phyloP scores from a whole-genome alignment of 2,113 vertebrate species.

The Pongo abelii region DNA sequence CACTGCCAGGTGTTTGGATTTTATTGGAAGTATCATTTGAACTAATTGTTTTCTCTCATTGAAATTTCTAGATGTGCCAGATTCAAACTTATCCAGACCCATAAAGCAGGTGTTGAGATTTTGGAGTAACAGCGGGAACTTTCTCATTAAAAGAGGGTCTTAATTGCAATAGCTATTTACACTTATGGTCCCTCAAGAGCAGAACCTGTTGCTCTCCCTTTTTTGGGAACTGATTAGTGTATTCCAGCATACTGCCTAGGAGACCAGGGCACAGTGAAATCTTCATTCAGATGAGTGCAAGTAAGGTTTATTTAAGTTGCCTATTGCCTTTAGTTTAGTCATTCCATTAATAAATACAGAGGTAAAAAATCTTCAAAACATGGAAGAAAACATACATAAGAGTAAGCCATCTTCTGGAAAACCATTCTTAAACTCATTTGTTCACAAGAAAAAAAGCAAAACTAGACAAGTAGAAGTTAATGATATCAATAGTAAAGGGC shows the following conservation, averaged over 20 bases:
- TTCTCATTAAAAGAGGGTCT: neutral
- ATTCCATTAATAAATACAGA: neutral
- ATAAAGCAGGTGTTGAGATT: conserved; percentile 19
- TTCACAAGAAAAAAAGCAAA: neutral
- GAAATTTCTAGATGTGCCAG: conserved; percentile 15
- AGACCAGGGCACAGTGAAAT: neutral
- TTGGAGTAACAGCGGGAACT: neutral
- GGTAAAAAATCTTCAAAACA: neutral
- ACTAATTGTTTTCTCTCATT: conserved; percentile 1
- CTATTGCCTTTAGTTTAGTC: neutral
- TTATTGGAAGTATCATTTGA: conserved; percentile 33
- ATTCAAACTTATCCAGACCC: neutral
- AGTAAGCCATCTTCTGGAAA: neutral
- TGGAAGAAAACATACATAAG: neutral
- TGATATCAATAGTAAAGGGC: neutral
- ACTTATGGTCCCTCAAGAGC: neutral
- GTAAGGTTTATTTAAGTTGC: neutral
- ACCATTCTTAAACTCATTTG: neutral
- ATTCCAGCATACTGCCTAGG: neutral
- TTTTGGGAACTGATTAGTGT: neutral
- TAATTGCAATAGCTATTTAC: neutral
- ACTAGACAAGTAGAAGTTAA: neutral
- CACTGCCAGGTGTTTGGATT: conserved; percentile 9
- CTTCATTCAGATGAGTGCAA: neutral
- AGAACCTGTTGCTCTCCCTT: neutral